These are phyloP conservation scores for Cebus imitator DNA, from an alignment of 2,113 vertebrate species.

Conservation along the genomic window DNA sequence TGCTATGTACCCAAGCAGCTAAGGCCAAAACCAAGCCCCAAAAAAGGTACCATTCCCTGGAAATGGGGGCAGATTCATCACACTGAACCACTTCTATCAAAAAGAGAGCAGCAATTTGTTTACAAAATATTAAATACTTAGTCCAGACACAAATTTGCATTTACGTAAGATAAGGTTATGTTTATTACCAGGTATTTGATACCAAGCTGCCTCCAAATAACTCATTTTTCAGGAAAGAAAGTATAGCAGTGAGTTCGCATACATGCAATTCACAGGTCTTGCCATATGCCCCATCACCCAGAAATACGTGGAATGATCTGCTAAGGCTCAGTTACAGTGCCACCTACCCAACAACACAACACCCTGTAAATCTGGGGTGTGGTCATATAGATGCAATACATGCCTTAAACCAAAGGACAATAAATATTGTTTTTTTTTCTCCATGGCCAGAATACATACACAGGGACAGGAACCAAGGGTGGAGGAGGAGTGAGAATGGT, in stretches of 20 bases:
- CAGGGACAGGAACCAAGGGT: neutral
- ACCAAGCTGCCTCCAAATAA: neutral
- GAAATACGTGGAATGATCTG: neutral
- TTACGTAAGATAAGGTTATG: neutral
- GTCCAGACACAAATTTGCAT: neutral
- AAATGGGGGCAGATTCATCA: neutral
- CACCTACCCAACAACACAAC: neutral
- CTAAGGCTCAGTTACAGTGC: neutral
- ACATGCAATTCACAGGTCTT: neutral
- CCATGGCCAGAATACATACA: neutral
- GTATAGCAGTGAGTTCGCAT: neutral
- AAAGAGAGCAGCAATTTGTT: neutral
- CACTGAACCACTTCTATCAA: neutral
- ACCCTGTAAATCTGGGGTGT: neutral
- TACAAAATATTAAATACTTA: neutral
- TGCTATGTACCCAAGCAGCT: neutral
- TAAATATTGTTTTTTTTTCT: neutral
- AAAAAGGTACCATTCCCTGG: neutral
- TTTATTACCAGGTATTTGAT: neutral
- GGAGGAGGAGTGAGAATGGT: neutral
- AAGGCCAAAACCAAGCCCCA: neutral
- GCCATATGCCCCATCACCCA: neutral
- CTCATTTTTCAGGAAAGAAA: neutral
- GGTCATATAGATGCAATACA: neutral
- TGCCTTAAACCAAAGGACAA: neutral